A percentile compares a stretch with the other conserved stretches of the same genome.
Evolutionary conservation across 2,113 vertebrate species (phyloP).

Genomic region (Dasyprocta punctata): DNA sequence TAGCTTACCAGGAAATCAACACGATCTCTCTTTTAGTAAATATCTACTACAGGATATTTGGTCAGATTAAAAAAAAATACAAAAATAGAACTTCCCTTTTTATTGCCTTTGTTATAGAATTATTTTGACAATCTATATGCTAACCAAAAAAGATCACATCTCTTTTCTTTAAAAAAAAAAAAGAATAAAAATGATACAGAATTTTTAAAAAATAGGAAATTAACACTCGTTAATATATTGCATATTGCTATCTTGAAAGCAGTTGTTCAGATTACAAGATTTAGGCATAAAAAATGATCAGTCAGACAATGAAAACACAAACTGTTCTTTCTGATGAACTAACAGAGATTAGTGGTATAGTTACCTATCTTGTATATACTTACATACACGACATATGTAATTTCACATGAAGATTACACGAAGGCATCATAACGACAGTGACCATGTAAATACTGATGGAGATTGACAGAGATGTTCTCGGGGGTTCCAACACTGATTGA

Average conservation of each 20-base stretch:
- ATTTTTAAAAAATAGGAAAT: too few relatives aligned
- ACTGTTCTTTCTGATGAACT: too few relatives aligned
- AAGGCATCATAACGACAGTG: not conserved
- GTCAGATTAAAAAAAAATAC: not conserved
- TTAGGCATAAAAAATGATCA: too few relatives aligned
- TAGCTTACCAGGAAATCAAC: not conserved
- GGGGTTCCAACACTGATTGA: not conserved
- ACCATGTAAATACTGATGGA: not conserved
- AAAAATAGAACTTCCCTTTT: conserved; percentile 26
- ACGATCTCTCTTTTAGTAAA: conserved; percentile 45
- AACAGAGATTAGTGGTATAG: too few relatives aligned
- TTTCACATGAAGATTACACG: conserved; percentile 6
- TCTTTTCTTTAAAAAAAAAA: not conserved
- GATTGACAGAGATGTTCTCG: not conserved
- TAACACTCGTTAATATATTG: too few relatives aligned
- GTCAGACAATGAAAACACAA: too few relatives aligned
- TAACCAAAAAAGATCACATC: not conserved
- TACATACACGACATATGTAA: not conserved
- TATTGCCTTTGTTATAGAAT: conserved; percentile 23
- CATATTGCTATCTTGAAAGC: too few relatives aligned
- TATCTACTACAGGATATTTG: not conserved
- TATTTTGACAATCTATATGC: conserved; percentile 21
- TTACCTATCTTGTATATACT: too few relatives aligned
- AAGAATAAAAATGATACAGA: too few relatives aligned
- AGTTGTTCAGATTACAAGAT: too few relatives aligned